Evolutionary conservation across 1,140 invertebrate genomes (phyloP), one percentile per base, ranked within the genome.

Genomic region (Agrilus planipennis): DNA sequence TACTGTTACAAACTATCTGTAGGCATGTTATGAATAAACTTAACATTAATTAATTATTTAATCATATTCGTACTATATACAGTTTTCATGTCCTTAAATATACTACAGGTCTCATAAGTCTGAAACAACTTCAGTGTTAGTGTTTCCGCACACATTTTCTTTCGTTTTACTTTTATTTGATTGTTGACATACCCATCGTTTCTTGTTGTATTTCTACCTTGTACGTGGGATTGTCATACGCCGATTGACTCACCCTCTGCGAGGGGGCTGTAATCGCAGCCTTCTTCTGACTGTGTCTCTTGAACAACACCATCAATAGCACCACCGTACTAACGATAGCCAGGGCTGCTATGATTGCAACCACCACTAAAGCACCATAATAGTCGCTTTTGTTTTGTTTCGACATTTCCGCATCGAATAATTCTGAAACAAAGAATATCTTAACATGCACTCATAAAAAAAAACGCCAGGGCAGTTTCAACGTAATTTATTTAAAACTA

Each of bases 191-290:
- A 86, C 84, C 81, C 82, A 88, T 85, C 60, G 83, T 86, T 68
- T 88, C 84, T 71, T 88, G 84, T 67, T 88, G 83, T 65, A 86
- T 77, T 65, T 88, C 83, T 67, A 90, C 82, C 77, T 91, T 92
- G 70, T 90, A 92, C 53, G 86, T 88, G 39, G 88, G 88, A 70
- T 91, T 92, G 62, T 92, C 88, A 58, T 91, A 91, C 29, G 87
- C 85, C 6, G 86, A 79, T 35, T 80, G 72, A 11, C 76, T 78
- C 39, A 81, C 79, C 52, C 79, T 72, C 22, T 76, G 69, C n/a
- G 77, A 75, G 27, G 68, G 69, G 12, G 67, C 68, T 44, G 75
- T 79, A 41, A 82, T 79, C 31, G 79, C 70, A 23, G 75, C 75
- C 32, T 75, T 77, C 40, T 75, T 69, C 44, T 76, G 72, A 23